Conservation (phyloP, 2,888 invertebrate genomes). For the Cabera pusaria region DNA sequence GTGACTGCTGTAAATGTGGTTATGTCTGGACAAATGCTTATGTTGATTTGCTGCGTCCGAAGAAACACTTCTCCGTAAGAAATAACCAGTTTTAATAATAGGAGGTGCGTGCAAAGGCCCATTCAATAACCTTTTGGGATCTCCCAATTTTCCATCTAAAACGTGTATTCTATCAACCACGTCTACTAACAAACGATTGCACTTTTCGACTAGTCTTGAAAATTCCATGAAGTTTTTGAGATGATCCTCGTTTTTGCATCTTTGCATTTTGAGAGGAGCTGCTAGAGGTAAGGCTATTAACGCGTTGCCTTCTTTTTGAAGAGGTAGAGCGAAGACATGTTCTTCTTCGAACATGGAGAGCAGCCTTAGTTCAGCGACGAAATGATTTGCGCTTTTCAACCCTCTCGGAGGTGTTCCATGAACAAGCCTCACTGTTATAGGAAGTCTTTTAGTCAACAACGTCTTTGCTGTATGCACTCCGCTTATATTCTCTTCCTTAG, state of each 20-base stretch:
- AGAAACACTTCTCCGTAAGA: constrained; percentile 90
- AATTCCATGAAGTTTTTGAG: constrained; percentile 90
- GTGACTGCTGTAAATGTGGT: constrained; percentile 80
- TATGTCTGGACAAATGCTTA: constrained; percentile 77
- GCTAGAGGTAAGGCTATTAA: constrained; percentile 93
- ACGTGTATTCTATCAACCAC: constrained; percentile 92
- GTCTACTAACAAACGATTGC: constrained; percentile 87
- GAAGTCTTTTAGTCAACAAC: constrained; percentile 93
- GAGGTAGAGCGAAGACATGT: constrained; percentile 91
- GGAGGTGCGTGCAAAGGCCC: constrained; percentile 70
- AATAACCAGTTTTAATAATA: constrained; percentile 85
- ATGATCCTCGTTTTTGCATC: constrained; percentile 92
- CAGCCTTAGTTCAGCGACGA: constrained; percentile 92
- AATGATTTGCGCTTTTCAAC: constrained; percentile 90
- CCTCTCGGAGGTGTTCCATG: constrained; percentile 95
- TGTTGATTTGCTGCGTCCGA: constrained; percentile 88
- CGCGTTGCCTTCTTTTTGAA: constrained; percentile 90
- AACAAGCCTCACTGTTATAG: constrained; percentile 95
- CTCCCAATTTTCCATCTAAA: constrained; percentile 91
- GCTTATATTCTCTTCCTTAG: constrained; percentile 96
- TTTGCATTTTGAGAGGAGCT: constrained; percentile 92
- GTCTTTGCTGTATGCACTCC: constrained; percentile 97
- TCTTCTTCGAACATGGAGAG: constrained; percentile 94
- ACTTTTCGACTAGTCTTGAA: constrained; percentile 90
- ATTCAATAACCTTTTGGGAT: constrained; percentile 77